Base-by-base conservation (phyloP, 2,888 invertebrate genomes). In the Pollenia labialis region DNA sequence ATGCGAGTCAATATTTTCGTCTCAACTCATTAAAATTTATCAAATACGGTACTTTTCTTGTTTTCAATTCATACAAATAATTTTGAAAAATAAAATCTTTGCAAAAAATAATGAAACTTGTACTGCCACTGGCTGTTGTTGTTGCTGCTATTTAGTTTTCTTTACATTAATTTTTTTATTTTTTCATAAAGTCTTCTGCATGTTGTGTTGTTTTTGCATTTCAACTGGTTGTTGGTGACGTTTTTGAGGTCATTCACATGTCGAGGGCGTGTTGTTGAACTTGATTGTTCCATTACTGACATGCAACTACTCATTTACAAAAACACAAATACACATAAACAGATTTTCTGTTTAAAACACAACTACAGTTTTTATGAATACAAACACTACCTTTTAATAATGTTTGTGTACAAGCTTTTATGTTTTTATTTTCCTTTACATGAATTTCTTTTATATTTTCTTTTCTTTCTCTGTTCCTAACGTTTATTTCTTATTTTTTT, bases 221-320 rank as follows among this genome's bases (percentile, higher is more conserved):
- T 75, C 46, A 76, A 62, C 62, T 76, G 66, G 69, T 84, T 84
- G 87, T 79, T 90, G 90, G 89, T 91, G 92, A 92, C 92, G 90
- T 92, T 82, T 82, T 92, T 88, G 92, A 89, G 92, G 92, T 92
- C 92, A 89, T 92, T 92, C 92, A 92, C 92, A 90, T 91, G 91
- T 91, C 90, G 92, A 92, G 92, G 92, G 90, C 90, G 91, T 92
- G 92, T 91, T 92, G 92, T 92, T 92, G 92, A 92, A 92, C 92
- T 92, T 92, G 92, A 90, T 89, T 88, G 81, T 83, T 74, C 64
- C 44, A 79, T 74, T 84, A 77, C 84, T 87, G 76, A 68, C 84
- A 76, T 82, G 54, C 76, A 74, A 64, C 64, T 72, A 69, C 75
- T 75, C 75, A 71, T 50, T 52, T 66, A 52, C 71, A 14, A 62